Conservation (phyloP, 2,888 invertebrate species). For the Arge pagana region DNA sequence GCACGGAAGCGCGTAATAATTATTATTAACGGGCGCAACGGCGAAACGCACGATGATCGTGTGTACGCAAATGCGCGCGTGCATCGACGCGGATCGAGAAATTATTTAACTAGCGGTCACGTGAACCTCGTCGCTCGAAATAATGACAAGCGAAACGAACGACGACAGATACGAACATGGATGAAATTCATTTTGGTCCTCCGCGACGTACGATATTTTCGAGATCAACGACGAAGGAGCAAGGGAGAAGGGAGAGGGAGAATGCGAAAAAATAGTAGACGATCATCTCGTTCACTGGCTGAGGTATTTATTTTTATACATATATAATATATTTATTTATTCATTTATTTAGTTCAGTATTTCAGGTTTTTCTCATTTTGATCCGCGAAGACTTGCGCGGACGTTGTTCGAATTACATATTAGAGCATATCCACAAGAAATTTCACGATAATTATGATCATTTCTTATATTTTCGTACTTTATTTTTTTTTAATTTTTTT, state of each 20-base stretch:
- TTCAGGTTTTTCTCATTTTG: slow-evolving; percentile 24
- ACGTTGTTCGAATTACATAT: slow-evolving; percentile 22
- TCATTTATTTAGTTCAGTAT: slow-evolving; percentile 28
- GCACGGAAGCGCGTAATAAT: too few relatives aligned
- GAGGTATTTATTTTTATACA: slow-evolving; percentile 28
- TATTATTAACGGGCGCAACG: too few relatives aligned
- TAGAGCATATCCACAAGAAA: slow-evolving; percentile 38
- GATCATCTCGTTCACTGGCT: slow-evolving; percentile 18
- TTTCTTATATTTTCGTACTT: slow-evolving; percentile 36
- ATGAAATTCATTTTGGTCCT: too few relatives aligned
- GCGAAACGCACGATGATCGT: too few relatives aligned
- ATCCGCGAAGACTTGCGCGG: slow-evolving; percentile 28
- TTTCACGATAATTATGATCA: slow-evolving; percentile 42
- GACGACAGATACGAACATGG: neutral
- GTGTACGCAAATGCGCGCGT: too few relatives aligned
- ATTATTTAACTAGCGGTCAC: too few relatives aligned
- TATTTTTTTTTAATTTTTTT: neutral
- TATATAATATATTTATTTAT: slow-evolving; percentile 32
- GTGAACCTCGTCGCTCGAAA: too few relatives aligned
- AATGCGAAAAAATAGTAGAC: slow-evolving; percentile 1
- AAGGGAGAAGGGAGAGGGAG: neutral
- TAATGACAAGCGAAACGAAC: too few relatives aligned
- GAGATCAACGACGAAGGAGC: too few relatives aligned
- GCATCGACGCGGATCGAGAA: too few relatives aligned
- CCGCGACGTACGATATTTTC: too few relatives aligned